Conservation (phyloP, 1,140 invertebrate species). For the Neuroterus valhalla region DNA sequence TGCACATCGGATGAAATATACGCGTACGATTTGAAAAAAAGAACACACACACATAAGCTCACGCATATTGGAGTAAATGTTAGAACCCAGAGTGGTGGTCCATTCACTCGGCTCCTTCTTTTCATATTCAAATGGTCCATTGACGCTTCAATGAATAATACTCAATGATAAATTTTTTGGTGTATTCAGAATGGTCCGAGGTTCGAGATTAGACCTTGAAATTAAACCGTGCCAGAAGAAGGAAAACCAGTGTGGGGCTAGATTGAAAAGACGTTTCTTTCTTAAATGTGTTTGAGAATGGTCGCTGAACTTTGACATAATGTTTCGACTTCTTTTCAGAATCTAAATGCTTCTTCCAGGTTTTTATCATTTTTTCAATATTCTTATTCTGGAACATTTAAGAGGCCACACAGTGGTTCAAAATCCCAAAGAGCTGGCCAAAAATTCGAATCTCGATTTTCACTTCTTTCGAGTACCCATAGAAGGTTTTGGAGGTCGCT, state of each 20-base stretch:
- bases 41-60: slow-evolving; percentile 39
- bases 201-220: slow-evolving; percentile 68
- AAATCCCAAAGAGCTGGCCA: too few relatives aligned
- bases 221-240: slow-evolving; percentile 63
- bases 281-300: slow-evolving; percentile 32
- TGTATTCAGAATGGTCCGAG: slow-evolving; percentile 71
- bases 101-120: slow-evolving; percentile 71
- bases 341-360: too few relatives aligned
- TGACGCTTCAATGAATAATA: slow-evolving; percentile 76
- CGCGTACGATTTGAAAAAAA: slow-evolving; percentile 30
- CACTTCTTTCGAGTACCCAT: too few relatives aligned
- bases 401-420: too few relatives aligned
- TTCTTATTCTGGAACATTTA: too few relatives aligned
- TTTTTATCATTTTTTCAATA: too few relatives aligned
- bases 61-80: slow-evolving; percentile 39
- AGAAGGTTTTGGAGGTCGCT: too few relatives aligned
- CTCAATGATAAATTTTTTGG: slow-evolving; percentile 75
- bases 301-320: slow-evolving; percentile 53
- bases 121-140: slow-evolving; percentile 76
- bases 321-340: slow-evolving; percentile 48
- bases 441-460: too few relatives aligned
- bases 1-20: slow-evolving; percentile 16
- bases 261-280: slow-evolving; percentile 40
- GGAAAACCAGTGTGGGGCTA: neutral
- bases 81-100: slow-evolving; percentile 51